A percentile compares a stretch with the other conserved stretches of the same genome.
These are phyloP conservation scores for Nephotettix cincticeps DNA, from an alignment of 1,140 invertebrate genomes.

Conservation along the genomic window DNA sequence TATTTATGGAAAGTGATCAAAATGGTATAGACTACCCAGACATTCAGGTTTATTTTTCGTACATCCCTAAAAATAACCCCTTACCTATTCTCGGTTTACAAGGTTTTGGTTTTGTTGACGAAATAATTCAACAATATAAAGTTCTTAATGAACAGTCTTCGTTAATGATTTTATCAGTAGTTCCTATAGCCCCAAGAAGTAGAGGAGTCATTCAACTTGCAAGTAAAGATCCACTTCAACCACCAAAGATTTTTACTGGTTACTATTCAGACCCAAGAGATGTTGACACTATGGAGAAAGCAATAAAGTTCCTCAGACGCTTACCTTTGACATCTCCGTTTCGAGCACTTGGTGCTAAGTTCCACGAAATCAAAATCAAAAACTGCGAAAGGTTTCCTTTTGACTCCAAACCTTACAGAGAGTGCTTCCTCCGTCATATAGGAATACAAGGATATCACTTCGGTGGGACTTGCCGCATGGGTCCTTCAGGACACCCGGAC, in stretches of 20 bases:
- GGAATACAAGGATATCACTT: conserved; percentile 52
- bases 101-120: neutral
- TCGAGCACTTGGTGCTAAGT: conserved; percentile 31
- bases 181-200: conserved; percentile 56
- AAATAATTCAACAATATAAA: neutral
- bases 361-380: conserved; percentile 57
- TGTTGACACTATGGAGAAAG: conserved; percentile 60
- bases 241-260: conserved; percentile 78
- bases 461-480: conserved; percentile 64
- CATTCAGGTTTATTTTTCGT: conserved; percentile 83
- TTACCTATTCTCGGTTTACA: neutral
- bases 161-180: conserved; percentile 8
- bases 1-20: conserved; percentile 73
- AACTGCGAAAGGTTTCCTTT: conserved; percentile 62
- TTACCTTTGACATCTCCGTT: conserved; percentile 37
- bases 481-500: conserved; percentile 50
- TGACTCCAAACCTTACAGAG: conserved; percentile 69
- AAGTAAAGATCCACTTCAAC: conserved; percentile 62
- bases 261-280: conserved; percentile 70
- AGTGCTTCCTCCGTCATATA: conserved; percentile 58
- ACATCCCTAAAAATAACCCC: conserved; percentile 74
- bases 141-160: neutral
- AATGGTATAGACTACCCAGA: conserved; percentile 68
- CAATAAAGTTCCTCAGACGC: conserved; percentile 18
- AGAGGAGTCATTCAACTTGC: conserved; percentile 63